These are phyloP conservation scores for Pseudachorutes palmiensis DNA, from an alignment of 1,140 invertebrate species.

Conservation along the genomic window DNA sequence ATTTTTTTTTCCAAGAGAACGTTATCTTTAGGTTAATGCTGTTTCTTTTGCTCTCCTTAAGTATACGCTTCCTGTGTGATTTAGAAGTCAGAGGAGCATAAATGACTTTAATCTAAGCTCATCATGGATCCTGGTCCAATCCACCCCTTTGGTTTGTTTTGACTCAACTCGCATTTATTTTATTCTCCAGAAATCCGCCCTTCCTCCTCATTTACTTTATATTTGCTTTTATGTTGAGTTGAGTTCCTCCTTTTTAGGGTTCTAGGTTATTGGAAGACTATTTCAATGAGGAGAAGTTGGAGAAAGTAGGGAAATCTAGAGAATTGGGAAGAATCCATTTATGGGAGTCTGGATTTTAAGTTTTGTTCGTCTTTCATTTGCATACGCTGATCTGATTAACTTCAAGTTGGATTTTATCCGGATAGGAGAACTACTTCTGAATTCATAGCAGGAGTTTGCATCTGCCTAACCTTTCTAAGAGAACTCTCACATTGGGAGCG, in stretches of 20 bases:
- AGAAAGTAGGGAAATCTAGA: neutral
- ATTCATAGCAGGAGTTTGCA: neutral
- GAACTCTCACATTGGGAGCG: neutral
- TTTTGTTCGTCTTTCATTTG: slow-evolving; percentile 5
- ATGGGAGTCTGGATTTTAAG: neutral
- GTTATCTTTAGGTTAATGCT: neutral
- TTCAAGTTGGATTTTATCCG: slow-evolving; percentile 5
- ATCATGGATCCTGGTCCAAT: too few species aligned
- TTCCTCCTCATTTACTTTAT: slow-evolving; percentile 10
- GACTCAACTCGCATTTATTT: neutral
- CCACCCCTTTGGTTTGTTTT: neutral
- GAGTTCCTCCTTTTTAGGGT: neutral
- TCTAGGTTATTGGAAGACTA: neutral
- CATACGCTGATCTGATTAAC: slow-evolving; percentile 10
- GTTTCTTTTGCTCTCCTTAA: neutral
- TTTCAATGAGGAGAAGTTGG: neutral
- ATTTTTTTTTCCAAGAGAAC: neutral
- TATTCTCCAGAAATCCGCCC: neutral
- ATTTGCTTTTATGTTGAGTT: neutral
- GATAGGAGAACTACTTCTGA: neutral
- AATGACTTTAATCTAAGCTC: too few species aligned
- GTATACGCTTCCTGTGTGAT: too few species aligned
- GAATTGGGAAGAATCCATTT: neutral
- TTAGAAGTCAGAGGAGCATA: too few species aligned
- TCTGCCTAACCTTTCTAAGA: neutral